Base-by-base conservation (phyloP, 2,113 vertebrate species). In the Pituophis catenifer region DNA sequence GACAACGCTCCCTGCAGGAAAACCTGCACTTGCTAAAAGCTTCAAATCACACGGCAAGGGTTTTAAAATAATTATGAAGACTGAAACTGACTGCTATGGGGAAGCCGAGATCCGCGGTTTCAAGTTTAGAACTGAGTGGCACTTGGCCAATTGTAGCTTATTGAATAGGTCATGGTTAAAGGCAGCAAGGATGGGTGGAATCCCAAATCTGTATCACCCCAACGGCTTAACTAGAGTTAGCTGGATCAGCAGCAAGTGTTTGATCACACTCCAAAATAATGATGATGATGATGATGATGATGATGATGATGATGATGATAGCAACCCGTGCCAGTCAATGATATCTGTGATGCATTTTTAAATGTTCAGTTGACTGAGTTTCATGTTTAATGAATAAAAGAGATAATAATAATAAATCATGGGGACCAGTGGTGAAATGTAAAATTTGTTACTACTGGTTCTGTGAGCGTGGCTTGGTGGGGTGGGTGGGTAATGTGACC, bases 1-100 rank as follows among this genome's bases (percentile, higher is more conserved):
- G 95, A 54, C 94, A 96, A 93, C 94, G 92, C 88, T 91, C 94
- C 70, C 70, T 89, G 9, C 0, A 1, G 95, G 75, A 21, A 93
- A 8, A 91, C 44, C 93, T 87, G 95, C 65, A 13, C 57, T 95
- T 91, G 87, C 94, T 19, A 0, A 1, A 2, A 23, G 70, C 92
- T 91, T 90, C 93, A 91, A 95, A 91, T 59, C 24, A 70, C 89
- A 91, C 75, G 0, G 1, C 0, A 65, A 21, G 92, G 75, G 29
- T 62, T 95, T 94, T 48, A 1, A 19, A 54, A 55, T 15, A 21
- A 54, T 93, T 26, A 90, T 90, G 50, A 91, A 65, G 90, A 91
- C 70, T 86, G 52, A 13, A 86, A 52, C 52, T 19, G 52, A 9
- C 15, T 29, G 29, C 52, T 54, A 3, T 19, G 52, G 48, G 38